Conservation (phyloP, 2,888 invertebrate genomes). For the Chalcis sispes region DNA sequence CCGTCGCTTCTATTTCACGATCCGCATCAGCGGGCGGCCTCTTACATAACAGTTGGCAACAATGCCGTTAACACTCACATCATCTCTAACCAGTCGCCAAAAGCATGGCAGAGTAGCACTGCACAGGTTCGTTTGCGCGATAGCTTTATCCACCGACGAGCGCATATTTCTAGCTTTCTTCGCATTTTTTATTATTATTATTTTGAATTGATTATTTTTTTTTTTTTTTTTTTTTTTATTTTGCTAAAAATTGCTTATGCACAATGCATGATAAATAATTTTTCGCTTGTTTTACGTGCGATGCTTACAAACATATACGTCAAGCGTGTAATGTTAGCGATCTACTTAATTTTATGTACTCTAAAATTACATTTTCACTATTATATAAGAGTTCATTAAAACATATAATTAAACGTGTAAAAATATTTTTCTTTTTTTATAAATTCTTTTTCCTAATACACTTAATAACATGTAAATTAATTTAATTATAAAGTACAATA, state of each 20-base stretch:
- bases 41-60: constrained; percentile 62
- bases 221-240: constrained; percentile 4
- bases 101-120: constrained; percentile 73
- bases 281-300: constrained; percentile 15
- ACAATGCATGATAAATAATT: constrained; percentile 1
- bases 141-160: background rate
- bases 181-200: background rate
- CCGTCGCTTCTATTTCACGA: constrained; percentile 40
- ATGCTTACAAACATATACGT: constrained; percentile 1
- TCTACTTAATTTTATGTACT: background rate
- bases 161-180: constrained; percentile 10
- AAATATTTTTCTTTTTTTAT: background rate
- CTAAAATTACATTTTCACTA: background rate
- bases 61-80: constrained; percentile 68
- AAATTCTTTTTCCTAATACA: too few relatives aligned
- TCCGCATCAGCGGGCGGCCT: constrained; percentile 43
- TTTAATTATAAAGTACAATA: too few relatives aligned
- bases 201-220: background rate
- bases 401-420: too few relatives aligned
- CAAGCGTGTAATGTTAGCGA: background rate
- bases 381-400: too few relatives aligned
- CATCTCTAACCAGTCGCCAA: constrained; percentile 73
- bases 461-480: too few relatives aligned
- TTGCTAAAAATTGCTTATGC: background rate
- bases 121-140: constrained; percentile 70